A percentile compares a stretch with the other conserved stretches of the same genome.
phyloP scores from a whole-genome alignment of 2,113 vertebrate genomes.

The Heloderma charlesbogerti region DNA sequence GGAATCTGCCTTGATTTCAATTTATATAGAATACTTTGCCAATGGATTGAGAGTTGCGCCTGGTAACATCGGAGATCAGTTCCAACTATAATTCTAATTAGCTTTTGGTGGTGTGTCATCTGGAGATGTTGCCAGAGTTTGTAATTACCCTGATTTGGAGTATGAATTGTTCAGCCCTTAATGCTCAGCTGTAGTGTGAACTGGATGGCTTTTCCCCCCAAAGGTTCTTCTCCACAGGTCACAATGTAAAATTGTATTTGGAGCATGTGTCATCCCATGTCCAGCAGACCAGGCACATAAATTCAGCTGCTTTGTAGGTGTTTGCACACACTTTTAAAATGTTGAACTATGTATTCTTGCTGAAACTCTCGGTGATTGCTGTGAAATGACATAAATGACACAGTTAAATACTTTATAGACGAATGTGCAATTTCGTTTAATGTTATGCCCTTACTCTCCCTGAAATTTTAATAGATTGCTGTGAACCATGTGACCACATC shows the following conservation, averaged over 20 bases:
- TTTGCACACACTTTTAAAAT: neutral
- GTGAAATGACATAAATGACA: neutral
- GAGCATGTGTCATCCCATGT: neutral
- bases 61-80: neutral
- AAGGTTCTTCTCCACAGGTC: neutral
- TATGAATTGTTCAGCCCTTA: neutral
- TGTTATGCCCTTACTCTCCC: neutral
- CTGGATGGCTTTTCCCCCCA: neutral
- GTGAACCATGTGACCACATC: neutral
- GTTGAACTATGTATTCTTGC: neutral
- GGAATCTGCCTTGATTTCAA: neutral
- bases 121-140: neutral
- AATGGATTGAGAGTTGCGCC: neutral
- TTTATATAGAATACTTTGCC: neutral
- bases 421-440: neutral
- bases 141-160: constrained; percentile 5
- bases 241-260: neutral
- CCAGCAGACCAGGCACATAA: neutral
- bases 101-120: constrained; percentile 1
- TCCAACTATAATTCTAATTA: neutral
- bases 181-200: neutral
- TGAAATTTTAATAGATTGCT: neutral
- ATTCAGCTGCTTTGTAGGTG: neutral
- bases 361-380: neutral
- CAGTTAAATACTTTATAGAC: neutral